These are phyloP conservation scores for Lasius fuliginosus DNA, from an alignment of 2,888 invertebrate genomes.

Conservation along the genomic window DNA sequence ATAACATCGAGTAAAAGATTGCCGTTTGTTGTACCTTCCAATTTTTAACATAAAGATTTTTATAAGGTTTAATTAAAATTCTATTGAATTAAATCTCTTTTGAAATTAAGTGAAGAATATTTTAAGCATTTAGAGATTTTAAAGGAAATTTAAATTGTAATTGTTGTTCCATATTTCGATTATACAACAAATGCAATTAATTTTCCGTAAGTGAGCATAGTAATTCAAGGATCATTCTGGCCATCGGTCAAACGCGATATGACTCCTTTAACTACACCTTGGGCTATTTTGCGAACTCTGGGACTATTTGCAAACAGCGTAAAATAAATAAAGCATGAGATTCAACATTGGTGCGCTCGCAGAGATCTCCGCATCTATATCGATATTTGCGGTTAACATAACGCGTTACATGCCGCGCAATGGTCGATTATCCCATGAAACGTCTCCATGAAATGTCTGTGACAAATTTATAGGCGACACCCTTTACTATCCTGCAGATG, in stretches of 20 bases:
- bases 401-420: neutral
- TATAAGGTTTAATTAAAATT: neutral
- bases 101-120: neutral
- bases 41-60: neutral
- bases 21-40: neutral
- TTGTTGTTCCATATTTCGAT: slow-evolving; percentile 12
- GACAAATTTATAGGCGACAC: slow-evolving; percentile 36
- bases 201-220: neutral
- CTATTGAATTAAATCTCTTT: neutral
- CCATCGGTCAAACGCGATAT: neutral
- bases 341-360: slow-evolving; percentile 2
- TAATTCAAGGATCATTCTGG: neutral
- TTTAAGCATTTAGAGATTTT: neutral
- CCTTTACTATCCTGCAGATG: slow-evolving; percentile 26
- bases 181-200: neutral
- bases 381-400: neutral
- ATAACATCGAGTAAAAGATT: neutral
- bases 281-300: slow-evolving; percentile 4
- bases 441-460: neutral
- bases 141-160: neutral
- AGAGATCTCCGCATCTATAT: neutral
- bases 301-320: neutral
- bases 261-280: neutral
- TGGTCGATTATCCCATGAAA: slow-evolving; percentile 17
- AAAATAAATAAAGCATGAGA: slow-evolving; percentile 29